Conservation (phyloP, 1,140 invertebrate species). For the Choristoneura fumiferana region DNA sequence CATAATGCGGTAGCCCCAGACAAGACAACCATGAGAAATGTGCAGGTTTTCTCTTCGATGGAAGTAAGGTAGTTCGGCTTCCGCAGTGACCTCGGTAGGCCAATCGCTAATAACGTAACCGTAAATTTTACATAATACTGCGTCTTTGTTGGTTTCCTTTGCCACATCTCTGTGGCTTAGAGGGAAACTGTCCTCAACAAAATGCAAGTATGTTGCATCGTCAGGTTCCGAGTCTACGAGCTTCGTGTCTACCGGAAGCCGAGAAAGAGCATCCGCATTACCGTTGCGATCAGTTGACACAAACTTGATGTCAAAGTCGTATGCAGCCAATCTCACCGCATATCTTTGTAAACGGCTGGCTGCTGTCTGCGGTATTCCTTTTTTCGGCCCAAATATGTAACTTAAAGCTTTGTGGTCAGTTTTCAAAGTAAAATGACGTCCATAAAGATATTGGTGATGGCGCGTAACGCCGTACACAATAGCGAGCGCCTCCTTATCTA, state of each 20-base stretch:
- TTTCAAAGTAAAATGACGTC: constrained; percentile 57
- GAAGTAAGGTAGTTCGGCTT: constrained; percentile 26
- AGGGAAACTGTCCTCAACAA: constrained; percentile 29
- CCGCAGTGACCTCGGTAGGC: constrained; percentile 18
- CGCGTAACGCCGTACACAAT: constrained; percentile 66
- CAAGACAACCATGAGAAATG: constrained; percentile 28
- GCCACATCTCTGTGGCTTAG: constrained; percentile 30
- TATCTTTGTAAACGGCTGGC: constrained; percentile 21
- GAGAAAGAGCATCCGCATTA: constrained; percentile 37
- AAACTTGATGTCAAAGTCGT: constrained; percentile 21
- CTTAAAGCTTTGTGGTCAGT: constrained; percentile 76
- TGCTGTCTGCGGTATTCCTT: constrained; percentile 17
- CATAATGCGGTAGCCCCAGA: constrained; percentile 25
- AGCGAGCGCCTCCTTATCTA: constrained; percentile 71
- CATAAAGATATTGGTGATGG: constrained; percentile 73
- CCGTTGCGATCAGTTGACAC: background rate
- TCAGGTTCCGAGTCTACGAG: background rate
- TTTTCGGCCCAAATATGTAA: constrained; percentile 18
- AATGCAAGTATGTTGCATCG: constrained; percentile 25
- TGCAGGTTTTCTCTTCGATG: constrained; percentile 23
- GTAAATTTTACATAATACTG: constrained; percentile 30
- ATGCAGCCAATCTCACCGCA: constrained; percentile 18
- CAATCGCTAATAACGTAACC: constrained; percentile 35
- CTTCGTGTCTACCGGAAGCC: constrained; percentile 26
- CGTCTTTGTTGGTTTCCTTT: constrained; percentile 29